Base-by-base conservation (phyloP, 2,888 invertebrate genomes). In the Patella caerulea region DNA sequence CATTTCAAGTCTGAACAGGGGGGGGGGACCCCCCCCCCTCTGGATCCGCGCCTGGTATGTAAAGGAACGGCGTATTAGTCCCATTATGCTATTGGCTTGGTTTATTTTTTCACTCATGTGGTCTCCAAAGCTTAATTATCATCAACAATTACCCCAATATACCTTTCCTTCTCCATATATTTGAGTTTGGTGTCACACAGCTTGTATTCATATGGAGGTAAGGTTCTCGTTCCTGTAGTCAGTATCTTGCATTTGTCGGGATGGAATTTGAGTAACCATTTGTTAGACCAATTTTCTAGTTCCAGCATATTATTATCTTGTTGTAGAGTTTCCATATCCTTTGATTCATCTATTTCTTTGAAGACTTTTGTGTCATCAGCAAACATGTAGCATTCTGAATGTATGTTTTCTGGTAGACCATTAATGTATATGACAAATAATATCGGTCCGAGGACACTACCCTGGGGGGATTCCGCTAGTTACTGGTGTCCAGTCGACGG, bases 351-450 rank as follows among this genome's bases (percentile, higher is more conserved):
- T 55, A 78, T 71, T 15, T 52, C n/a, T 45, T 53, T 24, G 29
- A 29, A 76, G 4, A 78, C 15, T 53, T 78, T 82, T 15, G 80
- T 73, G 70, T 82, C 78, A 76, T 82, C 79, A 56, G 78, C 78
- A 73, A 80, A 79, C 54, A 78, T 71, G 5, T 69, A 56, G 52
- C 71, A 29, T 7, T 52, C 15, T 19, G 71, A 53, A 19, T 72
- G 17, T 15, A 81, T 54, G n/a, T 45, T 17, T 3, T 79, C 79
- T 3, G 80, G 79, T 12, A 29, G 29, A 29, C 29, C 29, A 29
- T 29, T 29, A 29, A 29, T 29, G 29, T 29, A 80, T 5, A 75
- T 24, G 7, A 82, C 75, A 69, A 78, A 82, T 34, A 82, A 59
- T n/a, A 75, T 19, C 55, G 78, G 80, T 14, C 81, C 79, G 17